phyloP scores from a whole-genome alignment of 1,140 invertebrate genomes.

The Paraescarpia echinospica region DNA sequence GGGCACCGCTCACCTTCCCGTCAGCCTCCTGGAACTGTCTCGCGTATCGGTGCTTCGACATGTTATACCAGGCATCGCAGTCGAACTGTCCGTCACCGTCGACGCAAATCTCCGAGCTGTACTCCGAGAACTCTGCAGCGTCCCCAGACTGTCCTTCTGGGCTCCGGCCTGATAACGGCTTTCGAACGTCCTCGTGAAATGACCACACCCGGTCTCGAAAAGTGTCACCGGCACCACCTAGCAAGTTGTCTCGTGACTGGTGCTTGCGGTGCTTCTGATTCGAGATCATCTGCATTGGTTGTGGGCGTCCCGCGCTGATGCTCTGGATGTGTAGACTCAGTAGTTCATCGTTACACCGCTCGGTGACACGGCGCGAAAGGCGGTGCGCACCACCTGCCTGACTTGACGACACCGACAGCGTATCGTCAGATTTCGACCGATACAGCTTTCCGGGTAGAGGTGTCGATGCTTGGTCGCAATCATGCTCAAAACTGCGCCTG shows the following conservation, averaged over 20 bases:
- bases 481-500: not conserved
- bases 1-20: not conserved
- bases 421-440: constrained; percentile 54
- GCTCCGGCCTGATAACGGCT: not conserved
- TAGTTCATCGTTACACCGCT: not conserved
- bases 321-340: not conserved
- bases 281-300: not conserved
- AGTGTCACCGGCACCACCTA: not conserved
- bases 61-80: not conserved
- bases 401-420: constrained; percentile 45
- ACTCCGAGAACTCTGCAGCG: not conserved
- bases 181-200: not conserved
- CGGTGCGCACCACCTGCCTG: constrained; percentile 45
- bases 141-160: constrained; percentile 11
- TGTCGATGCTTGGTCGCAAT: not conserved
- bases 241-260: not conserved
- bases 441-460: constrained; percentile 36
- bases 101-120: not conserved
- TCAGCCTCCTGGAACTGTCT: not conserved
- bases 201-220: not conserved
- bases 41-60: not conserved
- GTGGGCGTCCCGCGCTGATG: not conserved
- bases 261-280: not conserved
- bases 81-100: not conserved
- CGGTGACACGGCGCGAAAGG: not conserved